Evolutionary conservation across 2,113 vertebrate species (phyloP), one percentile per base, ranked within the genome.

Genomic region (Zosterops lateralis): DNA sequence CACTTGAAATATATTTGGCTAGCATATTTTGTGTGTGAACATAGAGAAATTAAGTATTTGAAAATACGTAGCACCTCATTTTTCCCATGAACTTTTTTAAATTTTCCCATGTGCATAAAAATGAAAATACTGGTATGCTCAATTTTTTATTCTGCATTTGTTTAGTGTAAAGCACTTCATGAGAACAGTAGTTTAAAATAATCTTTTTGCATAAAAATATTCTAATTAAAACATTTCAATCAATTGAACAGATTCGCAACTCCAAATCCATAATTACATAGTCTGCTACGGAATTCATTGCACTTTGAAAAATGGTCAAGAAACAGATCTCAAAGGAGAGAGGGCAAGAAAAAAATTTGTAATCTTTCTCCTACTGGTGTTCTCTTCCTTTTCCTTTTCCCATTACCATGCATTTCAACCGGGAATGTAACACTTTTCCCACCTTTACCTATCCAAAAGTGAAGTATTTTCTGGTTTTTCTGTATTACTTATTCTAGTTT

Each of bases 211-310:
- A 92, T 84, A 13, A 79, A 94, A 84, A 68, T 29, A 48, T 18
- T 87, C 61, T 36, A 73, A 91, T 67, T 86, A 84, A 94, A 96
- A 87, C 84, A 72, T 79, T 84, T 91, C 84, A 88, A 89, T 92
- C 87, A 93, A 93, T 65, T 80, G 42, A 81, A 93, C 8, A 78
- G 34, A 65, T 72, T 75, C 70, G 65, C 42, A 87, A 87, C 44
- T 78, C 6, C 6, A 21, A 71, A 92, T 50, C 92, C 78, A 84
- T n/a, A 81, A 48, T 81, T 87, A 78, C 44, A 42, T 68, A 74
- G 31, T 29, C 40, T 57, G 18, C 18, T 82, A 34, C 9, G 14
- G 50, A 87, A 93, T 80, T 70, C 42, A 76, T 0, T 68, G 22
- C 15, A 60, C 48, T 84, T 53, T 45, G 56, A 74, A 85, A 93